Evolutionary conservation across 2,888 invertebrate species (phyloP).

Genomic region (Oligia strigilis): DNA sequence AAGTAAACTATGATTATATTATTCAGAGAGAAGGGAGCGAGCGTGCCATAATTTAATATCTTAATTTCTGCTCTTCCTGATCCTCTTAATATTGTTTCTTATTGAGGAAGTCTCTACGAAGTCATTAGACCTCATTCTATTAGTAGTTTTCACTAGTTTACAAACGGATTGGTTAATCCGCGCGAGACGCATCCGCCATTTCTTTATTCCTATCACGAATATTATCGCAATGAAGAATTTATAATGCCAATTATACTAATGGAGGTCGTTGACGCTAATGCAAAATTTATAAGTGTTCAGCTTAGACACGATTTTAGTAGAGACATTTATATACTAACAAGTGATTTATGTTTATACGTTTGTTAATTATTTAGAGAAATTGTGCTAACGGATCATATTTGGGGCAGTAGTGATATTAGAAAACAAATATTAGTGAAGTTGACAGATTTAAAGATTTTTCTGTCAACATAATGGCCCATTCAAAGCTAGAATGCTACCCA

Average conservation of each 20-base stretch:
- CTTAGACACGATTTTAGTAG: slow-evolving; percentile 38
- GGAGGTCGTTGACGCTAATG: slow-evolving; percentile 56
- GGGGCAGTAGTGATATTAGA: slow-evolving; percentile 20
- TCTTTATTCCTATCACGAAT: slow-evolving; percentile 63
- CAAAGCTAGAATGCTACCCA: not conserved
- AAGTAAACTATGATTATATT: slow-evolving; percentile 56
- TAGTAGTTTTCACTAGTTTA: slow-evolving; percentile 37
- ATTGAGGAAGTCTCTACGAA: slow-evolving; percentile 52
- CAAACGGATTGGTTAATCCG: slow-evolving; percentile 34
- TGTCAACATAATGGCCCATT: not conserved
- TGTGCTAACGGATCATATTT: slow-evolving; percentile 30
- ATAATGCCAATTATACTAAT: slow-evolving; percentile 54
- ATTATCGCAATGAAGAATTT: slow-evolving; percentile 54
- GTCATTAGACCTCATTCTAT: slow-evolving; percentile 48
- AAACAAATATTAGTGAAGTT: slow-evolving; percentile 8
- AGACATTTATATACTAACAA: slow-evolving; percentile 41
- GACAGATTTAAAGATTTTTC: slow-evolving; percentile 2
- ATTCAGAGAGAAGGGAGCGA: slow-evolving; percentile 40
- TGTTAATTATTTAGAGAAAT: slow-evolving; percentile 49
- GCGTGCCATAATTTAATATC: slow-evolving; percentile 48
- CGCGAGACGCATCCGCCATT: slow-evolving; percentile 46
- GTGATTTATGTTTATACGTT: slow-evolving; percentile 41
- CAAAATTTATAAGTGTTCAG: slow-evolving; percentile 44
- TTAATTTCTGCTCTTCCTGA: slow-evolving; percentile 61
- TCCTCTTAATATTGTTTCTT: slow-evolving; percentile 49